Percentiles rank a stretch among this genome's conserved stretches.
Evolutionary conservation across 2,888 invertebrate species (phyloP).

Genomic region (Sisyra terminalis): DNA sequence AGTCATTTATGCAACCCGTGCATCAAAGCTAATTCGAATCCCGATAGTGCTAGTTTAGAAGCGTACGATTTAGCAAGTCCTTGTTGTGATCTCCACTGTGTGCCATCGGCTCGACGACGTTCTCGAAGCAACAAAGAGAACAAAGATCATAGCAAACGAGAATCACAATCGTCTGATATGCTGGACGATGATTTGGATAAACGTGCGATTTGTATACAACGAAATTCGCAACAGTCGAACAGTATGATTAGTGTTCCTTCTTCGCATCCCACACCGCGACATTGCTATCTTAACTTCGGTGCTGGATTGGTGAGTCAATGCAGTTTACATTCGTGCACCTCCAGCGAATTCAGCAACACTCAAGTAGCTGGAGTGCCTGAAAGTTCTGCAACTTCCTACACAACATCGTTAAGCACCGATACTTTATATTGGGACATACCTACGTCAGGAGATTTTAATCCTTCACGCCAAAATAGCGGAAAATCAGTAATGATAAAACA

Average conservation of each 20-base stretch:
- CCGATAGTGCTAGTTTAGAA: slow-evolving; percentile 64
- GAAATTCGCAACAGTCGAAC: slow-evolving; percentile 23
- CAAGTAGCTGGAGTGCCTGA: slow-evolving; percentile 38
- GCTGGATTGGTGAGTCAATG: slow-evolving; percentile 59
- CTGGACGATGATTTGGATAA: slow-evolving; percentile 8
- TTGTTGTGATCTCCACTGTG: slow-evolving; percentile 74
- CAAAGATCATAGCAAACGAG: slow-evolving; percentile 18
- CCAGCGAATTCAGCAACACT: slow-evolving; percentile 52
- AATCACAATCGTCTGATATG: slow-evolving; percentile 7
- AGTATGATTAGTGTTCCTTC: slow-evolving; percentile 16
- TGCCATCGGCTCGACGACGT: slow-evolving; percentile 41
- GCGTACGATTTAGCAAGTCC: slow-evolving; percentile 77
- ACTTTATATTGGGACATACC: slow-evolving; percentile 66
- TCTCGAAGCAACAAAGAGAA: slow-evolving; percentile 42
- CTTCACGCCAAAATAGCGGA: slow-evolving; percentile 25
- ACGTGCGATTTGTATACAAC: slow-evolving; percentile 11
- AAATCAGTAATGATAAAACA: slow-evolving; percentile 25
- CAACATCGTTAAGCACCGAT: slow-evolving; percentile 72
- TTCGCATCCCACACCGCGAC: slow-evolving; percentile 19
- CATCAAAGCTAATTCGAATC: slow-evolving; percentile 41
- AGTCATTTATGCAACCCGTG: slow-evolving; percentile 55
- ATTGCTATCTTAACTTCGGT: slow-evolving; percentile 45
- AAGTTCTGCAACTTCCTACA: slow-evolving; percentile 63
- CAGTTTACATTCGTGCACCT: slow-evolving; percentile 69
- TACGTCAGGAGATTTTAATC: slow-evolving; percentile 19